Base-by-base conservation (phyloP, 2,797 vertebrate species). In the Lagocephalus sceleratus region DNA sequence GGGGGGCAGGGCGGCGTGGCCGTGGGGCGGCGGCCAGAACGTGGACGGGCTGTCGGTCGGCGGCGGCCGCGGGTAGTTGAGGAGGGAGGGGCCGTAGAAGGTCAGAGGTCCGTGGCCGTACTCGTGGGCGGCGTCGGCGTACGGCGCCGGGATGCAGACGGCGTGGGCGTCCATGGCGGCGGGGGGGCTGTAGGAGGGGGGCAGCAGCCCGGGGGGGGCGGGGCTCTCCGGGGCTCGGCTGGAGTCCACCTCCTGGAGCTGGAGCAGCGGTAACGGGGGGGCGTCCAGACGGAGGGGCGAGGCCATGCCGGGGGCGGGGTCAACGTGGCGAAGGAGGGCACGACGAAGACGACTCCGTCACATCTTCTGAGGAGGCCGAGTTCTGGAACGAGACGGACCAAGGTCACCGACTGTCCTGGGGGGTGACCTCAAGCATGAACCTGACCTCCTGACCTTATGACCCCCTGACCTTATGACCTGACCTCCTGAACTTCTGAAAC, bases 111-210 rank as follows among this genome's bases (percentile, higher is more conserved):
- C 76, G 0, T 80, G 81, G 42, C 65, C 59, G 49, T 92, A 95
- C 1, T 96, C 94, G 0, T 92, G 91, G 42, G 71, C 81, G 61
- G 65, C 89, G 49, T 98, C 94, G 16, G 89, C 54, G 35, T 94
- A 97, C 0, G 92, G 93, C 0, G 96, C 93, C 6, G 94, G 93
- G 51, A 97, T 92, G 61, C 93, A 96, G 47, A 94, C 64, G 0
- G 93, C 73, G 22, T 92, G 91, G 20, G 85, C 79, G n/a, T 97
- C 93, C 83, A 92, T 70, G 47, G 84, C 63, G 47, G 90, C 19
- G 0, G 92, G 66, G 1, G 88, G 71, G 51, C 77, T 79, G 70
- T 87, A 90, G 20, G 76, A 46, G 1, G 59, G 1, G 17, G 85
- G 54, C 22, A 91, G 87, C 39, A 80, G 79, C 25, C 76, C 82